Evolutionary conservation across 2,113 vertebrate species (phyloP).

Genomic region (Phoenicopterus ruber): DNA sequence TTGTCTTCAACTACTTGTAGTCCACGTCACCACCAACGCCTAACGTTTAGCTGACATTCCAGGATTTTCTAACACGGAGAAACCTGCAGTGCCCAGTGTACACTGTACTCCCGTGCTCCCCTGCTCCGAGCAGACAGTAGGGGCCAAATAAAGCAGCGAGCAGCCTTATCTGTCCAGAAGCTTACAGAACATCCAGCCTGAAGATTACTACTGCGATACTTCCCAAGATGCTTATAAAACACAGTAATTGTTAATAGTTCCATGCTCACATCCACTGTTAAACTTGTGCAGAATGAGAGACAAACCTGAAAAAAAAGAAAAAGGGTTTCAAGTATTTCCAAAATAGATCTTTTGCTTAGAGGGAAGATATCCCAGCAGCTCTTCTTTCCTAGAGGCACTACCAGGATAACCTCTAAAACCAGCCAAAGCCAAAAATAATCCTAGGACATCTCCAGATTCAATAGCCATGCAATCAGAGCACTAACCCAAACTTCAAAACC

Average conservation of each 20-base stretch:
- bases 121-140: background rate
- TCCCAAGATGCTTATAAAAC: background rate
- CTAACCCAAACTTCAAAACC: background rate
- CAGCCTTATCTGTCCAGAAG: background rate
- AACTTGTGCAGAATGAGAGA: background rate
- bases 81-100: background rate
- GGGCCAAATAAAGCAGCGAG: background rate
- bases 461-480: background rate
- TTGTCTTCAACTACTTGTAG: background rate
- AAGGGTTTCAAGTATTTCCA: background rate
- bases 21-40: background rate
- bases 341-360: background rate
- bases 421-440: background rate
- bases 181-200: background rate
- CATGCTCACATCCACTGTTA: background rate
- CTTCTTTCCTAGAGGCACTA: background rate
- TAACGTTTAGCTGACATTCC: background rate
- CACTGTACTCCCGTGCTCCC: accelerated
- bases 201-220: background rate
- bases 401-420: background rate
- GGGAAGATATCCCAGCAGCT: background rate
- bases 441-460: background rate
- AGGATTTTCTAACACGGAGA: background rate
- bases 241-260: background rate
- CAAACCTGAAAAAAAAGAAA: background rate